Evolutionary conservation across 2,888 invertebrate species (phyloP).

Genomic region (Rhorus exstirpatorius): DNA sequence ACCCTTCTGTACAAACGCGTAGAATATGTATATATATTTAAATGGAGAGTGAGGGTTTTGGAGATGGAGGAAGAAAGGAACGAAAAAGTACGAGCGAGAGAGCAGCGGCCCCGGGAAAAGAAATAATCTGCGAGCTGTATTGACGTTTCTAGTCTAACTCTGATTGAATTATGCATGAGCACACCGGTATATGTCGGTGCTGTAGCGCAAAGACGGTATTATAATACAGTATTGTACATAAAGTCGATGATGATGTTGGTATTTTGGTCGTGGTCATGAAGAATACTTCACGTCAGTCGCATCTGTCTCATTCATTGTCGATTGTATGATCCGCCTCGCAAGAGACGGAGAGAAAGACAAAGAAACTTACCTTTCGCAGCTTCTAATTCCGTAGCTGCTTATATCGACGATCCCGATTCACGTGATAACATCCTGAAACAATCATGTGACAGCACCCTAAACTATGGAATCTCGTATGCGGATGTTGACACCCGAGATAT

Average conservation of each 20-base stretch:
- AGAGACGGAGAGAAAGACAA: neutral
- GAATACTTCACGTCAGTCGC: constrained; percentile 40
- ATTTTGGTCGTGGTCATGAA: constrained; percentile 31
- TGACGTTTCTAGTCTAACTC: constrained; percentile 86
- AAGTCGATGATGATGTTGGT: constrained; percentile 28
- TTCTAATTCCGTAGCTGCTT: neutral
- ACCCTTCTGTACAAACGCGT: constrained; percentile 30
- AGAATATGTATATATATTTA: constrained; percentile 53
- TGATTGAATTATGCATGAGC: constrained; percentile 86
- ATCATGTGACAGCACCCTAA: constrained; percentile 6
- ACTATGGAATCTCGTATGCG: neutral
- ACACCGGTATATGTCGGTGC: constrained; percentile 80
- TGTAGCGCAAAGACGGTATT: constrained; percentile 9
- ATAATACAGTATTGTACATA: constrained; percentile 19
- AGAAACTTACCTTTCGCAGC: neutral
- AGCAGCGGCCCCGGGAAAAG: constrained; percentile 84
- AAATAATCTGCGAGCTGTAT: constrained; percentile 86
- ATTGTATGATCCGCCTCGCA: constrained; percentile 67
- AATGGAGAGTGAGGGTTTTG: constrained; percentile 67
- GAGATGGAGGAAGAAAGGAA: constrained; percentile 62
- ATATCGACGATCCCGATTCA: neutral
- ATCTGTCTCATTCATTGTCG: constrained; percentile 70
- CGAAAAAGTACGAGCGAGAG: constrained; percentile 75
- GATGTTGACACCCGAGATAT: neutral
- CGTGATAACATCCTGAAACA: constrained; percentile 7